Base-by-base conservation (phyloP, 2,797 vertebrate species). In the Chelonia mydas region DNA sequence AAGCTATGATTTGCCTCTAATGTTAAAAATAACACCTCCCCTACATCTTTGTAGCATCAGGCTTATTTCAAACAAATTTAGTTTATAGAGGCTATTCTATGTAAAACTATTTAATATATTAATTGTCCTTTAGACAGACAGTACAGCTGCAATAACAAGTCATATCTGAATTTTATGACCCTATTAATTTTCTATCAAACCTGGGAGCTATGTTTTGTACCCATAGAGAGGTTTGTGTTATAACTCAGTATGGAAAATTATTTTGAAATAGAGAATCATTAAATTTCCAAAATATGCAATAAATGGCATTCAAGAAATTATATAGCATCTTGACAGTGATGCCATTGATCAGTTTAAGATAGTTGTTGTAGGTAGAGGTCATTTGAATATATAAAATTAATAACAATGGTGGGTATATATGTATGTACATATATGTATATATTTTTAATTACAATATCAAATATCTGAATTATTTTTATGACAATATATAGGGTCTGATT, bases 1-100 rank as follows among this genome's bases (percentile, higher is more conserved):
- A 96, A 97, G 95, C 91, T 93, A 90, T 96, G 93, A 95, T 98
- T 97, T 97, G 96, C 93, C 96, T 97, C 91, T 95, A 57, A 87
- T 89, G 95, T 93, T 97, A 97, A 98, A 97, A 98, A 98, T 97
- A 98, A 95, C 90, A 96, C 94, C 93, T 95, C 15, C 17, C 83
- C 31, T 86, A 92, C 95, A 86, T 95, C 93, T 97, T 96, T 96
- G 90, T 89, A 95, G 83, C 82, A 95, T 90, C 72, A n/a, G 89
- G 49, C 68, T 96, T 94, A 76, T 97, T 98, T 98, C 96, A 98
- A 98, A 96, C 94, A 97, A 89, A 81, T 94, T 59, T 77, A 87
- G 61, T 96, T 96, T 96, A 92, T 90, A 94, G 88, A 92, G 68
- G 55, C 28, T 87, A 81, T 90, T 86, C 90, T 83, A 80, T 83